A percentile compares a stretch with the other conserved stretches of the same genome.
Evolutionary conservation across 2,797 vertebrate genomes (phyloP).

Genomic region (Delichon dasypus): DNA sequence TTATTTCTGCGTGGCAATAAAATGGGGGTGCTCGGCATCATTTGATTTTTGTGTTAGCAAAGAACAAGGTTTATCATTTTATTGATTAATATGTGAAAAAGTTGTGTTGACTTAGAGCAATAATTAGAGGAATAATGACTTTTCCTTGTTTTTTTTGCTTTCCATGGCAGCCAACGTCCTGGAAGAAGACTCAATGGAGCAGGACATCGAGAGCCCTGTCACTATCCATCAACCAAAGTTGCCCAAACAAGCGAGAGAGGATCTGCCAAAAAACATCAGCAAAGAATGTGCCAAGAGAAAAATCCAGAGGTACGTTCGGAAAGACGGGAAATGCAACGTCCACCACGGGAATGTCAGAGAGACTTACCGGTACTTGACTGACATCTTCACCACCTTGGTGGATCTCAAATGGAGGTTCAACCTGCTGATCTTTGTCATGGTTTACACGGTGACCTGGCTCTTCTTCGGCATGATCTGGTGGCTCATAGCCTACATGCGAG

Average conservation of each 20-base stretch:
- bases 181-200: conserved; percentile 91
- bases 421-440: conserved; percentile 96
- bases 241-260: conserved; percentile 89
- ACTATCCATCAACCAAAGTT: conserved; percentile 87
- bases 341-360: conserved; percentile 96
- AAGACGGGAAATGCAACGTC: conserved; percentile 98
- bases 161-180: conserved; percentile 79
- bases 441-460: conserved; percentile 98
- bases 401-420: conserved; percentile 99
- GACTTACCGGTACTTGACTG: conserved; percentile 95
- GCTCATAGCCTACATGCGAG: conserved; percentile 94
- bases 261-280: conserved; percentile 84
- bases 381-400: conserved; percentile 98
- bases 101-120: neutral
- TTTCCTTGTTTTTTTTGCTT: neutral
- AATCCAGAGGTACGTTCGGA: conserved; percentile 95
- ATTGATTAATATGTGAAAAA: neutral
- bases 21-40: neutral
- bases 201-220: conserved; percentile 96
- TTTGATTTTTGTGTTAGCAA: neutral
- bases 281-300: conserved; percentile 82
- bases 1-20: neutral
- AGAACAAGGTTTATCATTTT: neutral
- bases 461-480: conserved; percentile 99
- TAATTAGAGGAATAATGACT: conserved; percentile 26